Percentiles rank a stretch among this genome's conserved stretches.
Conservation (phyloP, 2,888 invertebrate genomes). For the Callyntrura sp. region DNA sequence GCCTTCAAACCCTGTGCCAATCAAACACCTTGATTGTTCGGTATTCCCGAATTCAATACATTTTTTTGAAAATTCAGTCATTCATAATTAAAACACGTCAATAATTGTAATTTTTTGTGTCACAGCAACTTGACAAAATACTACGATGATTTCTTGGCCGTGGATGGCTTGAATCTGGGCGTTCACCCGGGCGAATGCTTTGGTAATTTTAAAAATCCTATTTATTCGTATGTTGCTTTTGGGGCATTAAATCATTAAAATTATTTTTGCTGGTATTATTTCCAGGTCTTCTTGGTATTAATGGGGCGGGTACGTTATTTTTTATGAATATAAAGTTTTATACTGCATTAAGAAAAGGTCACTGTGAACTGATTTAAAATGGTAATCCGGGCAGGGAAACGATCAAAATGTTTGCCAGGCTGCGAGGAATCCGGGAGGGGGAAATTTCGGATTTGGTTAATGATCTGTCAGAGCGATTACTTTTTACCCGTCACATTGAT, state of each 20-base stretch:
- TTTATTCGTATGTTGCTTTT: no score
- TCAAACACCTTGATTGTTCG: constrained; percentile 76
- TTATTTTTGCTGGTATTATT: no score
- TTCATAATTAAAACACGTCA: neutral
- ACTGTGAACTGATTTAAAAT: no score
- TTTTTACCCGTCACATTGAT: constrained; percentile 88
- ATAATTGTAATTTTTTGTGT: constrained; percentile 59
- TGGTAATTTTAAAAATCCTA: constrained; percentile 85
- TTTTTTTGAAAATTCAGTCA: neutral
- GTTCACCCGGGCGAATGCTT: constrained; percentile 92
- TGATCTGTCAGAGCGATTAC: constrained; percentile 87
- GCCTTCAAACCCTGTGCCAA: constrained; percentile 80
- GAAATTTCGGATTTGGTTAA: constrained; percentile 85
- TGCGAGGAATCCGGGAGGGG: constrained; percentile 85
- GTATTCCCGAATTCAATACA: constrained; percentile 81
- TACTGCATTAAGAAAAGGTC: no score
- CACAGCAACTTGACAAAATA: constrained; percentile 89
- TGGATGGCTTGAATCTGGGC: constrained; percentile 91
- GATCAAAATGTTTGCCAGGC: constrained; percentile 85
- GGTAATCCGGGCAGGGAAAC: constrained; percentile 91
- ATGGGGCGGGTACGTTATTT: constrained; percentile 89
- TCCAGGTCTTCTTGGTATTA: constrained; percentile 90
- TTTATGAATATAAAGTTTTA: no score
- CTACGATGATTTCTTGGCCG: constrained; percentile 91
- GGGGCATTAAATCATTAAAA: no score